Evolutionary conservation across 2,888 invertebrate genomes (phyloP), one percentile per base, ranked within the genome.

Genomic region (Deroplatys truncata): DNA sequence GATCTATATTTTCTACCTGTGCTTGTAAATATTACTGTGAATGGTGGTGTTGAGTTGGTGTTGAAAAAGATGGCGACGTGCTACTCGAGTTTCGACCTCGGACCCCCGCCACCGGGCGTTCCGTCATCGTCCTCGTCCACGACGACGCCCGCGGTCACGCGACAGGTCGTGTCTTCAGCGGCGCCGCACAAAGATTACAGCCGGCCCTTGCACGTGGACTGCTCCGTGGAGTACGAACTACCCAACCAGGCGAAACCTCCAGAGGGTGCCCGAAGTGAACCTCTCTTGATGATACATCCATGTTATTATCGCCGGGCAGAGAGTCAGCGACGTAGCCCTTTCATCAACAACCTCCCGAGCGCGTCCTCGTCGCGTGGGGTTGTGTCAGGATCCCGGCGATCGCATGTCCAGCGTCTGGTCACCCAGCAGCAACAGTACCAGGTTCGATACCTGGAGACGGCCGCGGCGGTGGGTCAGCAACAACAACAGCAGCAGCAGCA

Each of bases 211-310:
- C 97, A 97, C 94, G 98, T 98, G 93, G 98, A 98, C 94, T 97
- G 97, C 95, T 97, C 97, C 95, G 97, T 98, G 92, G 98, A 98
- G 94, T 98, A 98, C 95, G 98, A 98, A 95, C 95, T 98, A 93
- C 97, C 97, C 92, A 97, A 97, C 94, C 97, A 97, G 94, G 97
- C 97, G 92, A 97, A 97, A 94, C 97, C 97, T 92, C 97, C 97
- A 92, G 97, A 96, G 93, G 97, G 97, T 91, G 96, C 96, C 93
- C 95, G 97, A 93, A 96, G 96, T 93, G 97, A 97, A 94, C 97
- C 97, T 89, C 95, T 98, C 93, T 95, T 98, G 92, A 98, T 98
- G 97, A 98, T 98, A 93, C 98, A 97, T 94, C 98, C 97, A 88
- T 97, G 97, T 93, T 97, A 97, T 94, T 98, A 98, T 94, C 95